Evolutionary conservation across 2,888 invertebrate species (phyloP).

Genomic region (Abrostola tripartita): DNA sequence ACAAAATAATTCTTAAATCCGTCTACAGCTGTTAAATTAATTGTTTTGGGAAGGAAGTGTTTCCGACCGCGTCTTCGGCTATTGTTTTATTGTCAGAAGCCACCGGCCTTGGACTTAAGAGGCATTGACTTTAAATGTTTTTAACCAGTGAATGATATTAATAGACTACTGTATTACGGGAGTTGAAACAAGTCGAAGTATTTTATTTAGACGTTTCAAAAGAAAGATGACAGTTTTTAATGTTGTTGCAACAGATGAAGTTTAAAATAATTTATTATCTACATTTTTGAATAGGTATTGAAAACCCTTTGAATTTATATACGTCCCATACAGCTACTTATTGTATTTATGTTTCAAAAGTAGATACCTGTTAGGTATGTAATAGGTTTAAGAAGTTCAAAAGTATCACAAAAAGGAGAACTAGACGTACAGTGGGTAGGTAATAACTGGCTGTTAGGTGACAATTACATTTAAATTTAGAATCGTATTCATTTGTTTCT

Average conservation of each 20-base stretch:
- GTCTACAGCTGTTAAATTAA: conserved; percentile 52
- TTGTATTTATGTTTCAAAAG: too few relatives aligned
- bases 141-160: conserved; percentile 25
- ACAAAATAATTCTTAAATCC: conserved; percentile 51
- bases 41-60: conserved; percentile 56
- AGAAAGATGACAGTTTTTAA: background rate
- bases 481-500: too few relatives aligned
- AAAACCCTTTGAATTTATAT: too few relatives aligned
- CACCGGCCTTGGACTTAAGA: conserved; percentile 23
- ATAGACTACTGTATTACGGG: conserved; percentile 21
- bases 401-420: too few relatives aligned
- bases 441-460: too few relatives aligned
- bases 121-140: conserved; percentile 31
- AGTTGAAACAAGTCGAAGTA: background rate
- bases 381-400: too few relatives aligned
- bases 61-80: conserved; percentile 52
- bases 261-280: too few relatives aligned
- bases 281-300: too few relatives aligned
- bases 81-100: conserved; percentile 56
- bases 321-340: background rate
- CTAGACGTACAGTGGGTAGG: too few relatives aligned
- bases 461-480: too few relatives aligned
- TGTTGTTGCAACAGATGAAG: background rate
- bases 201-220: background rate
- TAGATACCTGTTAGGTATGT: too few relatives aligned